Evolutionary conservation across 2,797 vertebrate genomes (phyloP).

Genomic region (Falco berigora): DNA sequence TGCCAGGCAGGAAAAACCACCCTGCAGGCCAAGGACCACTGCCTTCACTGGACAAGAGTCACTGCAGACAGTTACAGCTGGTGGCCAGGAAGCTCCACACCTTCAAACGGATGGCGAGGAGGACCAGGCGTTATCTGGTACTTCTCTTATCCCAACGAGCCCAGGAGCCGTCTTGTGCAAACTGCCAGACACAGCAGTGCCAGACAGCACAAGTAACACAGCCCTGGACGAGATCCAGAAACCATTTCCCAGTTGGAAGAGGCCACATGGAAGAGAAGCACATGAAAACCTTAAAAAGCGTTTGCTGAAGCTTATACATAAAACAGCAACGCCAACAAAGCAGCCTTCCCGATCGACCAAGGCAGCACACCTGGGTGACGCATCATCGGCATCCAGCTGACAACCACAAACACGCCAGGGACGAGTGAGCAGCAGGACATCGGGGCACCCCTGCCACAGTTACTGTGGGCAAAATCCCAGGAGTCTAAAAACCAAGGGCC

Average conservation of each 20-base stretch:
- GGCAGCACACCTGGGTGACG: background rate
- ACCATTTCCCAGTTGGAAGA: background rate
- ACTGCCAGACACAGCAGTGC: background rate
- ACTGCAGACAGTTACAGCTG: background rate
- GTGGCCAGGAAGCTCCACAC: background rate
- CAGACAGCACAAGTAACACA: background rate
- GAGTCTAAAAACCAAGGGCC: background rate
- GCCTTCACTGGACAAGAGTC: accelerated
- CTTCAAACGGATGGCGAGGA: background rate
- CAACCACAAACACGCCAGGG: background rate
- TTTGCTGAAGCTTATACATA: background rate
- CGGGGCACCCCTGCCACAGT: background rate
- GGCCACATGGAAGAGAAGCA: background rate
- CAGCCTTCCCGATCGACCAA: background rate
- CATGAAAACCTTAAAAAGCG: background rate
- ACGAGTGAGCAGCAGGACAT: background rate
- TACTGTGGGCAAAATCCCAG: background rate
- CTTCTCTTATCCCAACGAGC: background rate
- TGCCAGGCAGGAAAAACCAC: background rate
- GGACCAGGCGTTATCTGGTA: background rate
- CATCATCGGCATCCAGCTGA: background rate
- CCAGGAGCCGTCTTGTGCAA: background rate
- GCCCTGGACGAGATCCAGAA: background rate
- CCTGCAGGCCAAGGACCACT: accelerated
- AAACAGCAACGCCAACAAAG: background rate